These are phyloP conservation scores for Zaprionus africanus DNA, from an alignment of 1,140 invertebrate genomes.

Conservation along the genomic window DNA sequence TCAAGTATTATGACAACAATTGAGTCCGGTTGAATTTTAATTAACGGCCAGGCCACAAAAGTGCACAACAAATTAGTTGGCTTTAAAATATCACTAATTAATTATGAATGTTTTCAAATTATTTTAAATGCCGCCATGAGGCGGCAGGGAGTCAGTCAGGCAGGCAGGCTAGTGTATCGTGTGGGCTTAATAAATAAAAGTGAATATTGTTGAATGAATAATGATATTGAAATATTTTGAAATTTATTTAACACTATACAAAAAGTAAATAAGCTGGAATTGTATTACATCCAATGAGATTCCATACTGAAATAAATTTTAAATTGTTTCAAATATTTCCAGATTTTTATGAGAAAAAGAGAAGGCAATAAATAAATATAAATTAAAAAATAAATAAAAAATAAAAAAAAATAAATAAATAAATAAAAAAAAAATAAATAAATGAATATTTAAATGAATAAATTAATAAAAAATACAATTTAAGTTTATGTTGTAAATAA, in stretches of 20 bases:
- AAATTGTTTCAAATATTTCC: no score
- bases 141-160: neutral
- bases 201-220: neutral
- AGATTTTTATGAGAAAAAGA: no score
- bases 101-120: constrained; percentile 52
- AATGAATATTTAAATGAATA: no score
- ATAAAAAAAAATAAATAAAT: no score
- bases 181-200: neutral
- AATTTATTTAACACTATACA: neutral
- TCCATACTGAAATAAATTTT: no score
- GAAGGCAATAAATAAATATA: no score
- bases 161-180: neutral
- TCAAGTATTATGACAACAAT: constrained; percentile 75
- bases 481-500: no score
- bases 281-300: no score
- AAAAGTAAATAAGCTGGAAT: no score
- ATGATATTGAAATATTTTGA: neutral
- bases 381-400: no score
- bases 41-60: constrained; percentile 50
- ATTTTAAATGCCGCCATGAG: constrained; percentile 29
- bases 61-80: constrained; percentile 49
- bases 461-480: no score
- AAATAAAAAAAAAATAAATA: no score
- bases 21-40: constrained; percentile 62
- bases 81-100: constrained; percentile 43